Percentiles rank a stretch among this genome's conserved stretches.
Conservation (phyloP, 1,140 invertebrate species). For the Octopus sinensis region DNA sequence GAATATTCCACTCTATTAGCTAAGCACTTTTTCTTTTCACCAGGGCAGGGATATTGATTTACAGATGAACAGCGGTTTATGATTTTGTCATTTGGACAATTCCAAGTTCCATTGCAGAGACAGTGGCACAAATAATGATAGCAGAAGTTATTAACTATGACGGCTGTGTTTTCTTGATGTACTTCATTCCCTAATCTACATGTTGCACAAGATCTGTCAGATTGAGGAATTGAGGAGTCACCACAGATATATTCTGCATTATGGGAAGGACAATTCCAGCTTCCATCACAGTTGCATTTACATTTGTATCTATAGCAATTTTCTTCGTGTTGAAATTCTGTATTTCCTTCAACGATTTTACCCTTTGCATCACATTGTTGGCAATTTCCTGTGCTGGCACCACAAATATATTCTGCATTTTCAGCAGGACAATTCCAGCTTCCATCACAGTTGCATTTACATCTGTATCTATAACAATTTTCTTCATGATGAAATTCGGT, state of each 20-base stretch:
- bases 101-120: too few species aligned
- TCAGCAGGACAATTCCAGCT: not conserved
- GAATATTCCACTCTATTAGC: not conserved
- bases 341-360: constrained; percentile 29
- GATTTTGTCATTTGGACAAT: too few species aligned
- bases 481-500: constrained; percentile 23
- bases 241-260: not conserved
- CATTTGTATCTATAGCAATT: constrained; percentile 7
- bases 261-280: not conserved
- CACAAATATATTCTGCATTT: not conserved
- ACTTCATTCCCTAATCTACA: too few species aligned
- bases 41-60: too few species aligned
- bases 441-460: not conserved
- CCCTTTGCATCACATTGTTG: constrained; percentile 31
- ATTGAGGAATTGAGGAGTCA: too few species aligned
- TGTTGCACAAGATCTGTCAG: too few species aligned
- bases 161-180: too few species aligned
- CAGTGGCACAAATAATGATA: too few species aligned
- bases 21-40: not conserved
- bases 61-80: too few species aligned
- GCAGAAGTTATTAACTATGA: too few species aligned
- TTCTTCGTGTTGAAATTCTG: constrained; percentile 29
- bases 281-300: not conserved
- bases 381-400: not conserved
- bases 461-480: constrained; percentile 6